phyloP scores from a whole-genome alignment of 2,113 vertebrate genomes.

The Forbesichthys papilliferus region DNA sequence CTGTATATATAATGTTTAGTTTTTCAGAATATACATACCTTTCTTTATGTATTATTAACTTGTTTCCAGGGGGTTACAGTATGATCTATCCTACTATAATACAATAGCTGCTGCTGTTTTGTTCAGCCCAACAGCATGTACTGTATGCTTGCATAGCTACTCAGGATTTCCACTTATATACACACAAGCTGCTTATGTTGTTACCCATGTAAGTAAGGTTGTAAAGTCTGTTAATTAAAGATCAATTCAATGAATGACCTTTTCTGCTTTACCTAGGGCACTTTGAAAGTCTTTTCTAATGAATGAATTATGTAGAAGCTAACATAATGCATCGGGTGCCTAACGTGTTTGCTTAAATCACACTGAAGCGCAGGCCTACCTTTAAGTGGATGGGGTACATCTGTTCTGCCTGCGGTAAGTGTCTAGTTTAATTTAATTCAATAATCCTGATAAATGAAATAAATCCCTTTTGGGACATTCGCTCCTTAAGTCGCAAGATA shows the following conservation, averaged over 20 bases:
- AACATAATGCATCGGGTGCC: conserved; percentile 70
- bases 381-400: conserved; percentile 77
- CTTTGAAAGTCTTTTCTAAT: conserved; percentile 66
- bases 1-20: not conserved
- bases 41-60: not conserved
- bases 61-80: not conserved
- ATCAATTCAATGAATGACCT: conserved; percentile 69
- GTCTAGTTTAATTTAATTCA: conserved; percentile 87
- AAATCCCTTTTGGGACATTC: conserved; percentile 84
- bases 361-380: conserved; percentile 72
- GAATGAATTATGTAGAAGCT: conserved; percentile 72
- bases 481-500: conserved; percentile 81
- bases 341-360: conserved; percentile 77
- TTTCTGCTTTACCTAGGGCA: conserved; percentile 68
- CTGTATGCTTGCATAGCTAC: conserved; percentile 19
- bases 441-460: conserved; percentile 86
- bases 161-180: conserved; percentile 44
- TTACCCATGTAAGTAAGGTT: conserved; percentile 60
- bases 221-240: conserved; percentile 70
- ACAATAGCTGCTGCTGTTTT: not conserved
- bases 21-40: not conserved
- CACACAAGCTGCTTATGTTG: conserved; percentile 53
- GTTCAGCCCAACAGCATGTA: not conserved
- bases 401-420: conserved; percentile 74
- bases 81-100: not conserved